Base-by-base conservation (phyloP, 2,797 vertebrate genomes). In the Onychomys torridus region DNA sequence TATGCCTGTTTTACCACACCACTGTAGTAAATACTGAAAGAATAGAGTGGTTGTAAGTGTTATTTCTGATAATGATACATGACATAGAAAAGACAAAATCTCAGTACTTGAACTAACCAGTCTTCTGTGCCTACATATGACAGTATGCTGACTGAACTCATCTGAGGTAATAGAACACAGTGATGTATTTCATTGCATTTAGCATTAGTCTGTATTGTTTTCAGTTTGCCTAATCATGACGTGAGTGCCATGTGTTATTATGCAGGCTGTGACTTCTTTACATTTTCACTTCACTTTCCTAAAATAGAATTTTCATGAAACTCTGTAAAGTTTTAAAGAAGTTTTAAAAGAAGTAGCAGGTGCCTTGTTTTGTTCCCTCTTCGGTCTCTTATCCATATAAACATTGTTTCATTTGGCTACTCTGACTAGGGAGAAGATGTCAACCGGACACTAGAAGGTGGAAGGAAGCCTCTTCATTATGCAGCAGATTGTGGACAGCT, bases 381-480 rank as follows among this genome's bases (percentile, higher is more conserved):
- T 95, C 49, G 78, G 3, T 85, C 83, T 96, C 7, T 55, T 89
- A 14, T 0, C 93, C 32, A 8, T 59, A 25, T 71, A 86, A 93
- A 85, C 27, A 37, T 40, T 75, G 13, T 85, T 93, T 85, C 75
- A 3, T 91, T 37, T 90, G 92, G 40, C 65, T 97, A 94, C 29
- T 90, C 37, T 97, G 98, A 95, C 2, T 98, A 99, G 99, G 98
- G 98, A 87, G 99, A 99, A 96, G 99, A 99, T 97, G 99, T 99
- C 95, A 99, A 99, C 98, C 98, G 99, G 97, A 99, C 99, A 73
- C 98, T 99, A 95, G 98, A 99, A 81, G 98, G 99, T 43, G 99
- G 99, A 65, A 99, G 99, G 96, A 99, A 99, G 97, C 99, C 99
- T 94, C 99, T 99, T 97, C 99, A 99, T 98, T 99, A 99, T 63